phyloP scores from a whole-genome alignment of 2,888 invertebrate genomes.

The Frankliniella fusca region DNA sequence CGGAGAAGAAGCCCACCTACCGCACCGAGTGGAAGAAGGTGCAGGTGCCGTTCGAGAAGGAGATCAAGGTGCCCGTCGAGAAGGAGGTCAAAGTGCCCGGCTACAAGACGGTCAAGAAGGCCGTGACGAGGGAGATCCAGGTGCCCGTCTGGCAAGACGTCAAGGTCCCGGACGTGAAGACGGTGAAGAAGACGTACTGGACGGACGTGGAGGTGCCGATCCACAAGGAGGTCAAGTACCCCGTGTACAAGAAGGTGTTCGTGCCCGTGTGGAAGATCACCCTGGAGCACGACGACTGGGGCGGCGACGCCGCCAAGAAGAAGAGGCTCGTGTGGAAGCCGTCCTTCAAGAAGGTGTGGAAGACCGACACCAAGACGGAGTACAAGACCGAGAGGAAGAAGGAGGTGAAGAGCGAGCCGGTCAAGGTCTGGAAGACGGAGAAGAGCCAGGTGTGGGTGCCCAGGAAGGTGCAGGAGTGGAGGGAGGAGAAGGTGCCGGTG shows the following conservation, averaged over 20 bases:
- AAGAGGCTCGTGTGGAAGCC: conserved; percentile 9
- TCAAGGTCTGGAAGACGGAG: conserved; percentile 30
- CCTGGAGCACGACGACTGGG: conserved; percentile 31
- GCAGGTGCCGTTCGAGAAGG: neutral
- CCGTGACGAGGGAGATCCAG: conserved; percentile 7
- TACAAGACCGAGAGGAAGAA: conserved; percentile 37
- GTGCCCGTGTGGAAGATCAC: conserved; percentile 19
- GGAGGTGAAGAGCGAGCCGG: conserved; percentile 35
- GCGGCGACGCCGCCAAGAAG: conserved; percentile 13
- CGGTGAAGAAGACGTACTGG: conserved; percentile 1
- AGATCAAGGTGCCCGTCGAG: conserved; percentile 6
- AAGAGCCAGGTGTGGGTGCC: conserved; percentile 26
- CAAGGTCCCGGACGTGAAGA: conserved; percentile 4
- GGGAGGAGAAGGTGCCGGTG: conserved; percentile 32
- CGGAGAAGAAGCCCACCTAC: conserved; percentile 12
- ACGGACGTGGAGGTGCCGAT: neutral
- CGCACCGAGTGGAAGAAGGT: conserved; percentile 24
- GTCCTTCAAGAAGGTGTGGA: conserved; percentile 30
- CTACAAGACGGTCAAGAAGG: conserved; percentile 21
- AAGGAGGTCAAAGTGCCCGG: conserved; percentile 2
- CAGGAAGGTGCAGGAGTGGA: conserved; percentile 39
- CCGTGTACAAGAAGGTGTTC: conserved; percentile 7
- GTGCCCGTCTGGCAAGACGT: conserved; percentile 12
- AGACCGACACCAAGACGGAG: conserved; percentile 29
- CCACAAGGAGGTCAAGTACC: conserved; percentile 18